Percentiles rank a stretch among this genome's conserved stretches.
phyloP scores from a whole-genome alignment of 1,140 invertebrate genomes.

The Batillaria attramentaria region DNA sequence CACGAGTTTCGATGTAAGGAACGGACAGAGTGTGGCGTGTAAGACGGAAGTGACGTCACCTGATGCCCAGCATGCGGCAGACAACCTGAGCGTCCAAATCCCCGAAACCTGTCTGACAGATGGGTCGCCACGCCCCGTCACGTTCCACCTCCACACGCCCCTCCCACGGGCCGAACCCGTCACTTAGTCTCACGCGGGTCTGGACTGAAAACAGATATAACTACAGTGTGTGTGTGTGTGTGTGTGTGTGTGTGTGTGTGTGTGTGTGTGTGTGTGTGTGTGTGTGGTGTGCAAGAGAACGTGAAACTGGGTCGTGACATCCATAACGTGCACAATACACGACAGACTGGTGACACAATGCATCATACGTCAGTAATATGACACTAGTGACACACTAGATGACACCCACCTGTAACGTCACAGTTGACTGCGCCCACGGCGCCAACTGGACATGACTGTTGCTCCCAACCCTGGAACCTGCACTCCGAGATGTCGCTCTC shows the following conservation, averaged over 20 bases:
- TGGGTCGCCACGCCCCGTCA: constrained; percentile 46
- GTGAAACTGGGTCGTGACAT: neutral
- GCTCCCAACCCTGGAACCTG: neutral
- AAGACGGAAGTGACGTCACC: constrained; percentile 17
- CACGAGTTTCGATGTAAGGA: too few relatives aligned
- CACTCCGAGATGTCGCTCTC: constrained; percentile 9
- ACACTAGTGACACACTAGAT: neutral
- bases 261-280: too few relatives aligned
- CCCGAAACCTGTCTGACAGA: constrained; percentile 48
- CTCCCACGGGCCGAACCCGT: constrained; percentile 36
- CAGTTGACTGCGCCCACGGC: constrained; percentile 12
- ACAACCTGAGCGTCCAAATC: constrained; percentile 44
- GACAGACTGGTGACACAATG: neutral
- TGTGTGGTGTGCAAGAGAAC: neutral
- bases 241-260: too few relatives aligned
- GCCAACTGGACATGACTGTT: neutral
- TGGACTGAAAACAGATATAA: neutral
- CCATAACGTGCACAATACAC: neutral
- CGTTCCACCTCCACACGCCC: constrained; percentile 49
- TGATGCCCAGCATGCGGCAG: constrained; percentile 51
- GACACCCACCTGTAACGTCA: neutral
- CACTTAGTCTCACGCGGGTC: constrained; percentile 7
- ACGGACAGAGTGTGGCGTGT: too few relatives aligned
- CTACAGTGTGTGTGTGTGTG: neutral
- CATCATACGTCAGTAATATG: neutral